A percentile compares a stretch with the other conserved stretches of the same genome.
phyloP scores from a whole-genome alignment of 2,113 vertebrate species.

The Bubo bubo region DNA sequence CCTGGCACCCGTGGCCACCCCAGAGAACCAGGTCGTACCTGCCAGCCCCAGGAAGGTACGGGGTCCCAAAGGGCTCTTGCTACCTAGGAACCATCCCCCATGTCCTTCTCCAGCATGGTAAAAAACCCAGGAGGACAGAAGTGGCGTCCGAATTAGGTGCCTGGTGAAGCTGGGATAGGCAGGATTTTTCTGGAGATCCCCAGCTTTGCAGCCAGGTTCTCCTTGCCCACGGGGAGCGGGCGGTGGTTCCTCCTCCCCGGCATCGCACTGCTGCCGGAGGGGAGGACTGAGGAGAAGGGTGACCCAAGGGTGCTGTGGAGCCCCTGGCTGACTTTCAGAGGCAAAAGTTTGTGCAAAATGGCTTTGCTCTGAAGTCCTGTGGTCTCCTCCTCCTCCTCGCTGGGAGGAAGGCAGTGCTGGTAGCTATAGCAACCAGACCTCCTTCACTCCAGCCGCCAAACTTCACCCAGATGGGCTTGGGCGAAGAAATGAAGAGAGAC shows the following conservation, averaged over 20 bases:
- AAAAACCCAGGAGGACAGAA: neutral
- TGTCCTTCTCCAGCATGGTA: neutral
- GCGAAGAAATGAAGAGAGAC: neutral
- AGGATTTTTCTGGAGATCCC: neutral
- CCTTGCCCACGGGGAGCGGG: accelerated
- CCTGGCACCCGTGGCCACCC: no score
- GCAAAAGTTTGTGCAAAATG: neutral
- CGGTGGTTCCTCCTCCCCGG: neutral
- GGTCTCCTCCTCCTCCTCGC: neutral
- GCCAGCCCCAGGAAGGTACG: neutral
- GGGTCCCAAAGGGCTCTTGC: neutral
- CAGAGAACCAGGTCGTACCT: neutral
- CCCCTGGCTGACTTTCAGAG: neutral
- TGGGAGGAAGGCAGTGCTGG: neutral
- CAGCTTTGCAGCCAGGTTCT: neutral
- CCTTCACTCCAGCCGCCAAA: neutral
- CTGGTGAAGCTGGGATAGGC: accelerated
- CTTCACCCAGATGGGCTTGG: neutral
- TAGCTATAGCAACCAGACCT: slow-evolving; percentile 46
- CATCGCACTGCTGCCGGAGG: accelerated
- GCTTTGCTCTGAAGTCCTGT: neutral
- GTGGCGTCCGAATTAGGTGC: accelerated
- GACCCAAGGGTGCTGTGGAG: neutral
- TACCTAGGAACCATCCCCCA: accelerated
- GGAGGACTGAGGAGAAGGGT: neutral